Evolutionary conservation across 2,888 invertebrate genomes (phyloP), one percentile per base, ranked within the genome.

Genomic region (Macaria liturata): DNA sequence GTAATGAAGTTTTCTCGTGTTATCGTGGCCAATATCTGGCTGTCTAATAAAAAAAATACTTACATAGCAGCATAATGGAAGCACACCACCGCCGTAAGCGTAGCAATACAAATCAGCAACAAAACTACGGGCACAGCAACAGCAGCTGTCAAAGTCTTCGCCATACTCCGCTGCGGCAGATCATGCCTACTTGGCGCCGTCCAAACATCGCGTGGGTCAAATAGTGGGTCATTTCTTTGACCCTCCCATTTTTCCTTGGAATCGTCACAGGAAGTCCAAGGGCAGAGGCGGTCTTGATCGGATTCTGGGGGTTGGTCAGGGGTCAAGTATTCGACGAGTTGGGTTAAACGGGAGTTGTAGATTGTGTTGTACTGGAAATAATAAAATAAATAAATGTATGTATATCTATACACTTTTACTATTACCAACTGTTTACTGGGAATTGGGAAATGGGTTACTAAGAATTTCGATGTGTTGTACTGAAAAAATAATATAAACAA

Each of bases 21-120:
- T 20, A 20, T 2, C 2, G 20, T 20, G 20, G 20, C 34, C 1
- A 37, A 7, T 7, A 7, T 3, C 7, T 37, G 34, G 5, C 3
- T 37, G 34, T 37, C 34, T 37, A 37, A 37, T 37, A 37, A 37
- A 37, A 37, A 37, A 2, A 37, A 40, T 45, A 94, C 96, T 96
- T 83, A 96, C 96, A 95, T 91, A 76, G 95, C 94, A 65, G 95
- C 95, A 72, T 96, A 95, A 67, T 96, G 94, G 67, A 96, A 94
- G 80, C 96, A 97, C 8, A 97, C 87, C 0, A 95, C 94, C 3
- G 95, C 93, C 0, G 96, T 95, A 3, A 97, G 80, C 5, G 95
- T 89, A 3, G 95, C 92, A 1, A 95, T 92, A 1, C 96, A 84
- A 20, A 96, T 76, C 46, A 96, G 82, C 75, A 97, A 90, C 46